phyloP scores from a whole-genome alignment of 2,888 invertebrate species.

The Elegia similella region DNA sequence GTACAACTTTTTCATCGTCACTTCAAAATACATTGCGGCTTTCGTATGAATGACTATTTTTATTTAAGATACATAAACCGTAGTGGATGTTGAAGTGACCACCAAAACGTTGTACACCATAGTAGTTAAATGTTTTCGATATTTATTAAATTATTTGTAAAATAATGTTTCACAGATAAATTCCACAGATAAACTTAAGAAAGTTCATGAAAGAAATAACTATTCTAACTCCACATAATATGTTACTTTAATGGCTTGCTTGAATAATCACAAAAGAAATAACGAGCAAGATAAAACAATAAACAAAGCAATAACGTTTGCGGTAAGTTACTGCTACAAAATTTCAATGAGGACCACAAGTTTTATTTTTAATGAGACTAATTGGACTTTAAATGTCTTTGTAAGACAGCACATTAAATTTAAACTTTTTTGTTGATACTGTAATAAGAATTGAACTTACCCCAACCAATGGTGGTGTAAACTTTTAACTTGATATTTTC shows the following conservation, averaged over 20 bases:
- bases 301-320: background rate
- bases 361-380: background rate
- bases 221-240: background rate
- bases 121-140: no score
- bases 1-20: no score
- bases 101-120: no score
- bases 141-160: no score
- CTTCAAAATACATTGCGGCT: no score
- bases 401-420: no score
- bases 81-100: no score
- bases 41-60: no score
- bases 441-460: slow-evolving; percentile 78
- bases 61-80: no score
- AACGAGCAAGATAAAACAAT: background rate
- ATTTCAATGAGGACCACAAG: slow-evolving; percentile 1
- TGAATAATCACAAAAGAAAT: background rate
- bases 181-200: no score
- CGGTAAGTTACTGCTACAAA: background rate
- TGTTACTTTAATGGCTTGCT: background rate
- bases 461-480: slow-evolving; percentile 93
- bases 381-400: background rate
- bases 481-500: slow-evolving; percentile 92
- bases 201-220: background rate
- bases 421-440: background rate
- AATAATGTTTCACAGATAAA: no score